Percentiles rank a stretch among this genome's conserved stretches.
These are phyloP conservation scores for Candidula unifasciata DNA, from an alignment of 2,888 invertebrate genomes.

Conservation along the genomic window DNA sequence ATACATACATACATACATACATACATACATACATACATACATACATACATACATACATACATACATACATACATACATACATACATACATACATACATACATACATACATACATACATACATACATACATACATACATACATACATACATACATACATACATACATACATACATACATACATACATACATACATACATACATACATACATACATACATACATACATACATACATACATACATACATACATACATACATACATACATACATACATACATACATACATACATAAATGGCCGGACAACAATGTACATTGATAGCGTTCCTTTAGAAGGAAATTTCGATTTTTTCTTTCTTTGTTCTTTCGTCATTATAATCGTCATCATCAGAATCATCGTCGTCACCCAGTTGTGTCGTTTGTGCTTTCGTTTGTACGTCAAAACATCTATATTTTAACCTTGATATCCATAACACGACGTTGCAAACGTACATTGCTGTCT, in stretches of 20 bases:
- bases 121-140: constrained; percentile 21
- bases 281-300: constrained; percentile 14
- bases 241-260: constrained; percentile 30
- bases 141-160: constrained; percentile 19
- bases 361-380: too few relatives aligned
- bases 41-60: constrained; percentile 5
- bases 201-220: neutral
- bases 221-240: constrained; percentile 14
- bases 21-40: neutral
- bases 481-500: too few relatives aligned
- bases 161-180: constrained; percentile 34
- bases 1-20: constrained; percentile 4
- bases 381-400: too few relatives aligned
- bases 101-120: constrained; percentile 20
- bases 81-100: constrained; percentile 31
- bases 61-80: constrained; percentile 21
- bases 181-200: constrained; percentile 27
- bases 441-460: too few relatives aligned
- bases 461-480: too few relatives aligned
- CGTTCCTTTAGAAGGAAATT: too few relatives aligned
- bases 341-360: too few relatives aligned
- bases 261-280: constrained; percentile 25
- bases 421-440: too few relatives aligned
- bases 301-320: too few relatives aligned
- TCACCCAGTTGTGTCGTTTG: too few relatives aligned